Evolutionary conservation across 2,113 vertebrate species (phyloP).

Genomic region (Mustelus asterias): DNA sequence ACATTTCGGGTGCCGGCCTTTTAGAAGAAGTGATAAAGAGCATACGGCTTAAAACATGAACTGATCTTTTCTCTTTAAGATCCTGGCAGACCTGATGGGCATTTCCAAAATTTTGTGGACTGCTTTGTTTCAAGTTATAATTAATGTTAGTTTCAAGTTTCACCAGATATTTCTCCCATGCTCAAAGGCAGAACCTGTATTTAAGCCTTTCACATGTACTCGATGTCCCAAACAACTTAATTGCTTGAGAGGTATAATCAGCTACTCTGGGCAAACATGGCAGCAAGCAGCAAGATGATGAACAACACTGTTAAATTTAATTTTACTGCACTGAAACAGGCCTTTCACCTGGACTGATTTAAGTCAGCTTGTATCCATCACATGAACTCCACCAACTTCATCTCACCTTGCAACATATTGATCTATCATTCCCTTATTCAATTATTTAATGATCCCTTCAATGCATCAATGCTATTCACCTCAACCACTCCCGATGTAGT

Average conservation of each 20-base stretch:
- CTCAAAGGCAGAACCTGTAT: neutral
- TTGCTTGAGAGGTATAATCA: neutral
- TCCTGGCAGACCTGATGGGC: neutral
- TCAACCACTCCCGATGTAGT: too few relatives aligned
- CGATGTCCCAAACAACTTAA: neutral
- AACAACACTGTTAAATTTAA: neutral
- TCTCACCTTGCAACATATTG: too few relatives aligned
- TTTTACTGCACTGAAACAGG: too few relatives aligned
- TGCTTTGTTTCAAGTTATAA: neutral
- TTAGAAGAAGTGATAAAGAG: neutral
- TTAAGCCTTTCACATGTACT: neutral
- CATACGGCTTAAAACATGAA: neutral
- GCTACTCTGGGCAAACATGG: neutral
- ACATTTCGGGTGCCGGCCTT: neutral
- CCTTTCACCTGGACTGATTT: too few relatives aligned
- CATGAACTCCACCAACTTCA: too few relatives aligned
- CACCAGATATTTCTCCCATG: neutral
- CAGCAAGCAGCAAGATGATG: neutral
- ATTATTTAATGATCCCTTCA: too few relatives aligned
- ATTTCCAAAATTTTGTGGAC: neutral
- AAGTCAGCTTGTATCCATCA: too few relatives aligned
- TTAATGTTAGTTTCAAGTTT: neutral
- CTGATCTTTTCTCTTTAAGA: neutral
- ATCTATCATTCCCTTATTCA: too few relatives aligned
- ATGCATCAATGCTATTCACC: too few relatives aligned